phyloP scores from a whole-genome alignment of 2,797 vertebrate species.

The Podargus strigoides region DNA sequence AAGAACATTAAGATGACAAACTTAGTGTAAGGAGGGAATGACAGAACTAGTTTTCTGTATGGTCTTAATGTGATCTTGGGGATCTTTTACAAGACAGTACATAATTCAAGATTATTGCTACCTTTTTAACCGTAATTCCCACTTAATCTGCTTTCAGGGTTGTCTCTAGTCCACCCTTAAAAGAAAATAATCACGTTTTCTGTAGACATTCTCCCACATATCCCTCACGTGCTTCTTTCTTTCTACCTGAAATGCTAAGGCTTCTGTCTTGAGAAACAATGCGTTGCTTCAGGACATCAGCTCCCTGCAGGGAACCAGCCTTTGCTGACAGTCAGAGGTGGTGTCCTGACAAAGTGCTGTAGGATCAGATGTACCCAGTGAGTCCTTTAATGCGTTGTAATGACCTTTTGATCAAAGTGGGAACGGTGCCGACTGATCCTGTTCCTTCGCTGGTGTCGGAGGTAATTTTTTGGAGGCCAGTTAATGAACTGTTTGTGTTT shows the following conservation, averaged over 20 bases:
- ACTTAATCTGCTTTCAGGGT: background rate
- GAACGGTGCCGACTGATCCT: background rate
- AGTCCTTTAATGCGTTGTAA: background rate
- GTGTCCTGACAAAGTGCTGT: background rate
- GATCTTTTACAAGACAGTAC: background rate
- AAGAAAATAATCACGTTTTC: background rate
- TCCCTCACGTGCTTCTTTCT: background rate
- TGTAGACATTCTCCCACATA: background rate
- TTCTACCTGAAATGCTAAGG: background rate
- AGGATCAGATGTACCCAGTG: background rate
- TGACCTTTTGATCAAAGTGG: background rate
- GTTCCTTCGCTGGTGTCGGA: background rate
- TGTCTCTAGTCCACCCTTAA: background rate
- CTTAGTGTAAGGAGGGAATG: background rate
- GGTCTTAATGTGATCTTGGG: background rate
- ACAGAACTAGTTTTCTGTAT: background rate
- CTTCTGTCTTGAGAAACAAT: background rate
- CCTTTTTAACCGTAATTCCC: background rate
- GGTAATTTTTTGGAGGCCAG: background rate
- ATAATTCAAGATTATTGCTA: background rate
- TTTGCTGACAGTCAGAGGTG: background rate
- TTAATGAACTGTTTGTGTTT: background rate
- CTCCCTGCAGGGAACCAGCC: background rate
- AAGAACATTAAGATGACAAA: background rate
- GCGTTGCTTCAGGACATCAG: rapidly evolving